Percentiles rank a stretch among this genome's conserved stretches.
Conservation (phyloP, 2,113 vertebrate species). For the Gallinago jamesoni region DNA sequence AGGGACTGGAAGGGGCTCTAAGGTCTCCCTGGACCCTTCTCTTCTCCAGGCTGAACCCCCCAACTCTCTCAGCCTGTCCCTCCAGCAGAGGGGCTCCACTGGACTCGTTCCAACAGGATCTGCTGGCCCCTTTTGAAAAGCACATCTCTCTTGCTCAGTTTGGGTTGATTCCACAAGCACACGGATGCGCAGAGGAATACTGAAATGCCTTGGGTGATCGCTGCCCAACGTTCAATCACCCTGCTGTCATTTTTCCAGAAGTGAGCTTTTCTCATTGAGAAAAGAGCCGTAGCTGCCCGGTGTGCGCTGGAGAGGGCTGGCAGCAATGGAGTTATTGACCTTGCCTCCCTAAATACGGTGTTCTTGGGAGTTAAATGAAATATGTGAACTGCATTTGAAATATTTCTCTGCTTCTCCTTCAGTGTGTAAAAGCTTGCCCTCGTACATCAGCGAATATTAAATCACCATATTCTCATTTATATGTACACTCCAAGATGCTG, state of each 20-base stretch:
- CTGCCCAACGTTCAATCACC: rapidly evolving
- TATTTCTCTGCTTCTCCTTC: background rate
- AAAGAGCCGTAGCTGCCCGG: rapidly evolving
- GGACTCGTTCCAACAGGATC: background rate
- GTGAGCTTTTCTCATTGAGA: background rate
- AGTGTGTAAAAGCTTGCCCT: background rate
- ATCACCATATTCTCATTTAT: background rate
- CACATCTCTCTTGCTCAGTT: background rate
- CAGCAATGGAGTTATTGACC: background rate
- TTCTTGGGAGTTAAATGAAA: background rate
- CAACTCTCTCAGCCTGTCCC: no score
- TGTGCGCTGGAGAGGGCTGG: background rate
- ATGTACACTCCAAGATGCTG: background rate
- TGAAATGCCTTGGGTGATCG: background rate
- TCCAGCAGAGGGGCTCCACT: no score
- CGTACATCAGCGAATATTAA: background rate
- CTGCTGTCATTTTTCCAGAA: background rate
- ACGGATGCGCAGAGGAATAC: background rate
- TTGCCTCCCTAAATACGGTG: background rate
- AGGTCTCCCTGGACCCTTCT: no score
- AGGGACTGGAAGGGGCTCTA: no score
- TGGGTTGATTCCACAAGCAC: background rate
- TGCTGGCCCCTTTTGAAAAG: background rate
- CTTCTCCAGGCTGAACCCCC: no score
- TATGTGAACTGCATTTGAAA: background rate